phyloP scores from a whole-genome alignment of 2,797 vertebrate species.

The Enteromius treurensis region DNA sequence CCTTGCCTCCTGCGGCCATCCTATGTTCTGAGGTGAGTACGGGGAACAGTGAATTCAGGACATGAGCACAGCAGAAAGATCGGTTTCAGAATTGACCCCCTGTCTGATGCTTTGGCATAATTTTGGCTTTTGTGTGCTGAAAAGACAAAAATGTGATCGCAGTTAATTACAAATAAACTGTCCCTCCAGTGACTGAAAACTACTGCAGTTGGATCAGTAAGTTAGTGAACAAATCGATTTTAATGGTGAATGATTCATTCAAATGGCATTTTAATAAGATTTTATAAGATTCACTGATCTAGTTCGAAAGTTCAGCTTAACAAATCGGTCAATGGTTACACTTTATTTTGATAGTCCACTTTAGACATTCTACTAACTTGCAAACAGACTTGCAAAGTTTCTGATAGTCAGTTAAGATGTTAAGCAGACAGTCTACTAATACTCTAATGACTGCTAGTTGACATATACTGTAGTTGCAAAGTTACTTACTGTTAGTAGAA shows the following conservation, averaged over 20 bases:
- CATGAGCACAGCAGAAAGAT: background rate
- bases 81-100: background rate
- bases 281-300: background rate
- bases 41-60: background rate
- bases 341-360: too few relatives aligned
- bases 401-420: too few relatives aligned
- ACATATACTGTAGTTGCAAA: too few relatives aligned
- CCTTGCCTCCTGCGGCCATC: slow-evolving; percentile 93
- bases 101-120: background rate
- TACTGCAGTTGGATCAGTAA: background rate
- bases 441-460: too few relatives aligned
- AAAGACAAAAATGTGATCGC: background rate
- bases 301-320: background rate
- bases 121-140: background rate
- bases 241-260: background rate
- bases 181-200: background rate
- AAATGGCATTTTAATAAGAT: background rate
- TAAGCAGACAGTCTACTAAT: too few relatives aligned
- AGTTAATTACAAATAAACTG: background rate
- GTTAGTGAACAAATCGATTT: background rate
- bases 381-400: too few relatives aligned
- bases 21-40: slow-evolving; percentile 89
- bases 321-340: too few relatives aligned
- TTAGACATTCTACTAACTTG: too few relatives aligned
- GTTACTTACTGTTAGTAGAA: too few relatives aligned